phyloP scores from a whole-genome alignment of 2,113 vertebrate genomes.

The Salminus brasiliensis region DNA sequence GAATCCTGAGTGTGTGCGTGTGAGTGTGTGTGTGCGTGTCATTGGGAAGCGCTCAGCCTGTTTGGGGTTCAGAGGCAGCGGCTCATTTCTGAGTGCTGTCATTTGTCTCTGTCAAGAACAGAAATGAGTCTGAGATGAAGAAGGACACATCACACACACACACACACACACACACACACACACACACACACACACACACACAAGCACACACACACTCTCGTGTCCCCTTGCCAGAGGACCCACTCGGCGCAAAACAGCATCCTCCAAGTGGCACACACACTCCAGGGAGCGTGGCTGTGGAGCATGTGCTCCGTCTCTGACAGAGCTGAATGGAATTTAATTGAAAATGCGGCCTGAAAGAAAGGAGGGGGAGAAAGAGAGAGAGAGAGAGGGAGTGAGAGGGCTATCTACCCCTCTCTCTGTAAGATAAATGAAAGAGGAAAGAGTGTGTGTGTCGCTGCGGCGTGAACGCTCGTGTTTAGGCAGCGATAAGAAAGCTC shows the following conservation, averaged over 20 bases:
- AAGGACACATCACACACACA: conserved; percentile 74
- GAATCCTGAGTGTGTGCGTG: conserved; percentile 21
- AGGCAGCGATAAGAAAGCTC: conserved; percentile 72
- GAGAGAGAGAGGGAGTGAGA: conserved; percentile 62
- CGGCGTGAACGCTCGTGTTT: conserved; percentile 64
- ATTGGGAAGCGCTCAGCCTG: conserved; percentile 69
- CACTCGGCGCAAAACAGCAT: conserved; percentile 49
- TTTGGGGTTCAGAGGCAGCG: conserved; percentile 63
- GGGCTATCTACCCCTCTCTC: conserved; percentile 49
- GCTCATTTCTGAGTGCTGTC: conserved; percentile 77
- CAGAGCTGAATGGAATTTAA: conserved; percentile 64
- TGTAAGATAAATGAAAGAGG: conserved; percentile 75
- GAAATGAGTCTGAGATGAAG: conserved; percentile 78
- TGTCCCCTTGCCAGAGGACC: conserved; percentile 43
- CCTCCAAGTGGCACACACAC: conserved; percentile 38
- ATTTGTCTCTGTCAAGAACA: conserved; percentile 81
- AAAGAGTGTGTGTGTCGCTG: conserved; percentile 53
- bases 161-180: conserved; percentile 46
- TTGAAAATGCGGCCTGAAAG: conserved; percentile 62
- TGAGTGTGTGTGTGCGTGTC: conserved; percentile 30
- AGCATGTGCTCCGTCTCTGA: conserved; percentile 52
- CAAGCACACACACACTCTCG: conserved; percentile 41
- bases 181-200: too few species aligned
- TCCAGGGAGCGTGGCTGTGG: conserved; percentile 29
- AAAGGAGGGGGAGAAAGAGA: conserved; percentile 56